Conservation (phyloP, 2,888 invertebrate species). For the Drosophila paranaensis region DNA sequence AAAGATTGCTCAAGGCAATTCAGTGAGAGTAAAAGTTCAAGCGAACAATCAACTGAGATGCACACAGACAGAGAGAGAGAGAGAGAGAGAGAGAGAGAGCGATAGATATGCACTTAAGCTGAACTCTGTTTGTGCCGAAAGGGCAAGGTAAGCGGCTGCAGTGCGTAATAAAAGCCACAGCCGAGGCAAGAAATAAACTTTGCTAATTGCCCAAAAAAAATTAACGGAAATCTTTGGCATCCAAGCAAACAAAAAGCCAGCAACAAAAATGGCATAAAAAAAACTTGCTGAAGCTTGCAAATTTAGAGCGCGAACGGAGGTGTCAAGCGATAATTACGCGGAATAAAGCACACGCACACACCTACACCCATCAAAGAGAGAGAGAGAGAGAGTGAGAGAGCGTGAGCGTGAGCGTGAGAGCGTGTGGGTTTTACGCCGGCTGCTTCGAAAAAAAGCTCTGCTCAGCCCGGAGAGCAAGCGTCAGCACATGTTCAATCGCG, state of each 20-base stretch:
- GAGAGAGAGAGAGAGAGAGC: not conserved
- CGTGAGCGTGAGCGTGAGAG: conserved; percentile 7
- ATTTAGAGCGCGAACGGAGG: conserved; percentile 39
- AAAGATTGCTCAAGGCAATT: conserved; percentile 6
- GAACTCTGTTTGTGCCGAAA: conserved; percentile 30
- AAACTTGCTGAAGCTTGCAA: conserved; percentile 39
- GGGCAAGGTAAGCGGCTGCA: conserved; percentile 15
- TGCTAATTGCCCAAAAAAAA: conserved; percentile 58
- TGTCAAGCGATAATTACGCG: conserved; percentile 49
- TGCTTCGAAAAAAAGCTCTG: conserved; percentile 32
- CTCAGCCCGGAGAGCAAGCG: conserved; percentile 14
- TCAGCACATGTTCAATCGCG: conserved; percentile 11
- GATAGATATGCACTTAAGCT: conserved; percentile 3
- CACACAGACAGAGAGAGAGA: not conserved
- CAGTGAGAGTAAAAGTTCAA: conserved; percentile 17
- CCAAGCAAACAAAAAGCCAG: conserved; percentile 9
- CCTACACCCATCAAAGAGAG: not conserved
- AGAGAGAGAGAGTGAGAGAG: not conserved
- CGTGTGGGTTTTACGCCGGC: conserved; percentile 43
- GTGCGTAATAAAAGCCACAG: conserved; percentile 22
- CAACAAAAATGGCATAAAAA: conserved; percentile 29
- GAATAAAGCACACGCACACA: conserved; percentile 30
- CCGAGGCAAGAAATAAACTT: conserved; percentile 28
- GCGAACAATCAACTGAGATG: conserved; percentile 5
- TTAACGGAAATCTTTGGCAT: conserved; percentile 64